A percentile compares a stretch with the other conserved stretches of the same genome.
These are phyloP conservation scores for Chroicocephalus ridibundus DNA, from an alignment of 2,113 vertebrate genomes.

Conservation along the genomic window DNA sequence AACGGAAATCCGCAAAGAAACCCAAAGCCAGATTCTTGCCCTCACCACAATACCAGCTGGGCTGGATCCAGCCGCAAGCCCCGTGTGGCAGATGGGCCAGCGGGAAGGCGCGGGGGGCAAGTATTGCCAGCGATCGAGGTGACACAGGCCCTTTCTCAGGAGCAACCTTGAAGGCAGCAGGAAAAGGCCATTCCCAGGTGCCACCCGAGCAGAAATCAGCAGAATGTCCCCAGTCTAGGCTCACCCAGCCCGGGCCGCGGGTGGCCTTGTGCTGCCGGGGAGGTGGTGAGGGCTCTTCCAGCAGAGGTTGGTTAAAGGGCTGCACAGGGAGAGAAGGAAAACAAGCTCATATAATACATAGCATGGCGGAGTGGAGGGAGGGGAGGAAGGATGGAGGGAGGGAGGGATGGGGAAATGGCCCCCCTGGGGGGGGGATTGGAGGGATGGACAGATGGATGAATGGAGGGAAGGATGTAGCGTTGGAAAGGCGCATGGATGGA, in stretches of 20 bases:
- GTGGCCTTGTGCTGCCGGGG: background rate
- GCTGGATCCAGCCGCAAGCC: accelerated
- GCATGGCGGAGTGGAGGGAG: background rate
- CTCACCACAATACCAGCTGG: accelerated
- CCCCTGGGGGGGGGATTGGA: background rate
- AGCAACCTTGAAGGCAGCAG: background rate
- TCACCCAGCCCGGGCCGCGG: background rate
- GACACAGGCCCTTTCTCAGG: background rate
- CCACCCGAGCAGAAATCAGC: background rate
- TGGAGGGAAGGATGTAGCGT: background rate
- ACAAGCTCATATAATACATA: accelerated
- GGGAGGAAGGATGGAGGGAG: background rate
- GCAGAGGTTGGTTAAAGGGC: no score
- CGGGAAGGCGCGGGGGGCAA: accelerated
- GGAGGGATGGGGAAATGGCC: background rate
- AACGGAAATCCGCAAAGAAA: background rate
- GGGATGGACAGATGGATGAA: background rate
- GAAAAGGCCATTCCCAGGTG: background rate
- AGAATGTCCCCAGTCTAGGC: background rate
- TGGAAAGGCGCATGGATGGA: background rate
- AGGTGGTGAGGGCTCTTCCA: background rate
- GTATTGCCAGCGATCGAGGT: accelerated
- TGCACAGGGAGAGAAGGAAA: background rate
- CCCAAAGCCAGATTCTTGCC: background rate
- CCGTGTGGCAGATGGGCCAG: accelerated